Conservation (phyloP, 92 coral and sea anemone species). For the Epizoanthus rinbou region DNA sequence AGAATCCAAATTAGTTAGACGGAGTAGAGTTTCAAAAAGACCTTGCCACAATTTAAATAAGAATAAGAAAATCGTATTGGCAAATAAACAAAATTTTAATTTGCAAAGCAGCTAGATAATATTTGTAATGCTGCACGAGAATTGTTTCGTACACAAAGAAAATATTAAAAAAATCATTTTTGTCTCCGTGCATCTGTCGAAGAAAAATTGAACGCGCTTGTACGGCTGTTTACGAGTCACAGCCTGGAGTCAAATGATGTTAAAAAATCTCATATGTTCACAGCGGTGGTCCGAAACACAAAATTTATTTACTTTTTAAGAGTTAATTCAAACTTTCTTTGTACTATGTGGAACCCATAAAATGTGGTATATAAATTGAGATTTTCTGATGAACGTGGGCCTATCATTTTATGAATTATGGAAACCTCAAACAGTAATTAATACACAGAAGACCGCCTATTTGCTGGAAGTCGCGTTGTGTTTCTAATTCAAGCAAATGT, state of each 20-base stretch:
- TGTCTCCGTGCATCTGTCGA: conserved; percentile 16
- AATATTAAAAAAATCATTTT: conserved; percentile 12
- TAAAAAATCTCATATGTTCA: conserved; percentile 28
- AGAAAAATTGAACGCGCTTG: neutral
- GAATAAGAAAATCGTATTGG: conserved; percentile 31
- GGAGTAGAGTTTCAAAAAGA: conserved; percentile 10
- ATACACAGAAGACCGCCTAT: conserved; percentile 38
- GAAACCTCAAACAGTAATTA: conserved; percentile 42
- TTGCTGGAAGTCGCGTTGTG: conserved; percentile 60
- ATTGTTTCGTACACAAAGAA: neutral
- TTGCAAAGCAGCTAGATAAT: conserved; percentile 31
- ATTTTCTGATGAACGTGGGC: conserved; percentile 30
- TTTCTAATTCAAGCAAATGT: conserved; percentile 67
- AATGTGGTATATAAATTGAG: conserved; percentile 1
- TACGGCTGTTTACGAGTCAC: conserved; percentile 18
- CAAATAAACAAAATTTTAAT: conserved; percentile 10
- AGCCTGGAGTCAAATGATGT: conserved; percentile 35
- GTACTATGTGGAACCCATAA: neutral
- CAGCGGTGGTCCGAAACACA: conserved; percentile 33
- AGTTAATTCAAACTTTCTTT: neutral
- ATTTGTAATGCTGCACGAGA: neutral
- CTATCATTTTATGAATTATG: conserved; percentile 22
- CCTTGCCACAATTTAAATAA: conserved; percentile 14
- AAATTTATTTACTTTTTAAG: conserved; percentile 22
- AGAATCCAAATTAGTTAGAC: neutral